Evolutionary conservation across 1,140 invertebrate genomes (phyloP).

Genomic region (Globodera rostochiensis): DNA sequence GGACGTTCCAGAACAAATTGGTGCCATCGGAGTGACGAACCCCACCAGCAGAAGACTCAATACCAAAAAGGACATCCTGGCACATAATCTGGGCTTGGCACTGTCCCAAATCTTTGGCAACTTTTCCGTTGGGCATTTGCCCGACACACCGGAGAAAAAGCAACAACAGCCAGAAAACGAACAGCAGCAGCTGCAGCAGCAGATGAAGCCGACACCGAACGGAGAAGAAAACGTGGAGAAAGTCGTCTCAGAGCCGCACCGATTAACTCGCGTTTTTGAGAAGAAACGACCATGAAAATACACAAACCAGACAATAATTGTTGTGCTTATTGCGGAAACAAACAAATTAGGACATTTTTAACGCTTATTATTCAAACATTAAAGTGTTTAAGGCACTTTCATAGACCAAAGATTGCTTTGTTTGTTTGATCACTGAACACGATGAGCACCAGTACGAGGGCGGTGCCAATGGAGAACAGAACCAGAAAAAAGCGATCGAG

Average conservation of each 20-base stretch:
- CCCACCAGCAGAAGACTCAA: background rate
- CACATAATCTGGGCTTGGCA: slow-evolving; percentile 18
- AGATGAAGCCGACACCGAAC: background rate
- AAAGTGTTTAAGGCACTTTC: background rate
- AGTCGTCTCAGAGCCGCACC: slow-evolving; percentile 2
- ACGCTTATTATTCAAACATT: background rate
- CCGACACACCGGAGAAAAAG: background rate
- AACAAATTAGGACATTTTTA: too few relatives aligned
- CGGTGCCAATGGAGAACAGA: slow-evolving; percentile 74
- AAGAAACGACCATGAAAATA: background rate
- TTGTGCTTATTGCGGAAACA: background rate
- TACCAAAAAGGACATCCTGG: slow-evolving; percentile 7
- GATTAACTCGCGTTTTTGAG: slow-evolving; percentile 7
- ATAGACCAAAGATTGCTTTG: background rate
- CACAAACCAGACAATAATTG: background rate
- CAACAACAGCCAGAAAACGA: background rate
- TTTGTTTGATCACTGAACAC: slow-evolving; percentile 23
- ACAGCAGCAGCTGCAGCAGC: background rate
- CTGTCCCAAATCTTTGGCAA: slow-evolving; percentile 29
- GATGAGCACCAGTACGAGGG: slow-evolving; percentile 73
- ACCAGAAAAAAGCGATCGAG: slow-evolving; percentile 73
- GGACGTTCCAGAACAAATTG: background rate
- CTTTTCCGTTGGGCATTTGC: slow-evolving; percentile 10
- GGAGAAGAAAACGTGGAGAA: background rate
- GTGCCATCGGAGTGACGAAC: background rate